Base-by-base conservation (phyloP, 2,888 invertebrate genomes). In the Sepiola atlantica region DNA sequence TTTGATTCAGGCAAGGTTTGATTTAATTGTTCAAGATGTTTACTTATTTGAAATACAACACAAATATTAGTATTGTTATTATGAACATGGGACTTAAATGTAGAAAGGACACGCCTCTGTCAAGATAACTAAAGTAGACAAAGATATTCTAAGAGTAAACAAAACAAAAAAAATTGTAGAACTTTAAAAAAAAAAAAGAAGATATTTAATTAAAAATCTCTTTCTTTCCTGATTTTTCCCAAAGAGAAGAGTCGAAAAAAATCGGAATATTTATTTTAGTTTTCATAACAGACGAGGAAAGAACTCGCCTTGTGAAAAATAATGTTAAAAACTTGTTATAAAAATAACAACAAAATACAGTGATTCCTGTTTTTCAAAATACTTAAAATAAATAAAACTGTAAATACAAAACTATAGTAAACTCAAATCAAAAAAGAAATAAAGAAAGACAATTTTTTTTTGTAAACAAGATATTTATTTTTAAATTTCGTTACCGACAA, bases 1-100 rank as follows among this genome's bases (percentile, higher is more conserved):
- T 92, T 92, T 92, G 92, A 35, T 35, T 92, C 92, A 14, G 77
- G 77, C 77, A 77, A 91, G 91, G 28, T 45, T 91, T 32, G n/a
- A n/a, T n/a, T n/a, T n/a, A 28, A 90, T n/a, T 24, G 90, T 90
- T 92, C 28, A 92, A 35, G 35, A 77, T 32, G n/a, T 92, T 24
- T 32, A 35, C 54, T 32, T 35, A 21, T 32, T 77, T 77, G 16
- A 54, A 92, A 54, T 35, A 16, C 28, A 4, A 8, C 92, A 45
- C 35, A 35, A 35, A 45, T 21, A 45, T 35, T 6, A 91, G 4
- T 20, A 28, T 3, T 28, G 21, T 10, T 54, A 91, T 54, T 77
- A 77, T 77, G n/a, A 77, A n/a, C n/a, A 18, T 77, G 16, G n/a
- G 77, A 77, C n/a, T 77, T 77, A 45, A 32, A 92, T 92, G 18